phyloP scores from a whole-genome alignment of 2,113 vertebrate species.

The Pandion haliaetus region DNA sequence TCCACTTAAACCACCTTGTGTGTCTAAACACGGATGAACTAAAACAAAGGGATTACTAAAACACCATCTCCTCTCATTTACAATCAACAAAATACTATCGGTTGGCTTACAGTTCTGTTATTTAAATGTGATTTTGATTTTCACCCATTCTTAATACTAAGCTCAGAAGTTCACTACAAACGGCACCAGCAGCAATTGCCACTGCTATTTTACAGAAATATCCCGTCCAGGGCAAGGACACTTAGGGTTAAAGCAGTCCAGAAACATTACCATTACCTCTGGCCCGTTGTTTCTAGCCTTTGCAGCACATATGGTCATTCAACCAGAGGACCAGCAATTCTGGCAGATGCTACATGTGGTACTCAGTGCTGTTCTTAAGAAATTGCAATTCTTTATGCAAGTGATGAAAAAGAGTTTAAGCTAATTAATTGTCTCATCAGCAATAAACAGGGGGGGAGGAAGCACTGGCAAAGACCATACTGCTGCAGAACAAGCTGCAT shows the following conservation, averaged over 20 bases:
- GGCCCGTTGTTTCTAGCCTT: not conserved
- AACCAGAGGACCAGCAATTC: constrained; percentile 3
- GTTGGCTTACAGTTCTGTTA: not conserved
- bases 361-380: constrained; percentile 48
- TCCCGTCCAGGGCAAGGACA: constrained; percentile 14
- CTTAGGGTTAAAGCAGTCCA: not conserved
- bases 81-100: not conserved
- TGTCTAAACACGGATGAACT: not conserved
- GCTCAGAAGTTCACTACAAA: not conserved
- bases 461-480: not conserved
- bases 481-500: not conserved
- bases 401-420: constrained; percentile 16
- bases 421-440: not conserved
- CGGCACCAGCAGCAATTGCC: not conserved
- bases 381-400: not conserved
- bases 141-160: not conserved
- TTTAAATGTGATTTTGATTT: not conserved
- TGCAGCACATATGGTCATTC: constrained; percentile 19
- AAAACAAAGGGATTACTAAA: not conserved
- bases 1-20: not conserved
- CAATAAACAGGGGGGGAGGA: not conserved
- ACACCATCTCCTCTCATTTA: not conserved
- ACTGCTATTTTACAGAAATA: not conserved
- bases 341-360: constrained; percentile 29
- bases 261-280: not conserved